Percentiles rank a stretch among this genome's conserved stretches.
These are phyloP conservation scores for Euproctis similis DNA, from an alignment of 2,888 invertebrate genomes.

Conservation along the genomic window DNA sequence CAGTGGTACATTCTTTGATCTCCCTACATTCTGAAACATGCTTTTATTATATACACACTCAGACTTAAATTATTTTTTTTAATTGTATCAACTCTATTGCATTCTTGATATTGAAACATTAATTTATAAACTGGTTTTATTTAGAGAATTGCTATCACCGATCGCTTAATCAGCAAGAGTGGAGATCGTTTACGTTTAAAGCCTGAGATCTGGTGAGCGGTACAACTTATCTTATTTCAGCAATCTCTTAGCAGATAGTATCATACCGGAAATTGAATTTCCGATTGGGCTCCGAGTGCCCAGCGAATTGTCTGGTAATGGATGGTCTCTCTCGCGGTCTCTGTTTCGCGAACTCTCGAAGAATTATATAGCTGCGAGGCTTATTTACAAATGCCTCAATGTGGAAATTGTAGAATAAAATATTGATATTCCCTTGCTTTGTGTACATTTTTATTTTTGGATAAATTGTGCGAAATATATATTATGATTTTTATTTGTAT, in stretches of 20 bases:
- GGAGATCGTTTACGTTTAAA: conserved; percentile 28
- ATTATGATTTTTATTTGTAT: too few species aligned
- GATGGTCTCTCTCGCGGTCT: conserved; percentile 43
- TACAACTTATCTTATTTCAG: conserved; percentile 46
- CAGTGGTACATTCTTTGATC: too few species aligned
- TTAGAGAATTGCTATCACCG: too few species aligned
- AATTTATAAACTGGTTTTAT: too few species aligned
- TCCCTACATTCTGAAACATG: too few species aligned
- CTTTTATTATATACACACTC: too few species aligned
- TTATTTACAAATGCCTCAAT: conserved; percentile 26
- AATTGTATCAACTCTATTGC: too few species aligned
- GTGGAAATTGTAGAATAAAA: conserved; percentile 38
- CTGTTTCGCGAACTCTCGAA: conserved; percentile 38
- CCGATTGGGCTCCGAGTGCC: conserved; percentile 56
- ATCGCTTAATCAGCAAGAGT: conserved; percentile 22
- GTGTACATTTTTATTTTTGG: conserved; percentile 19
- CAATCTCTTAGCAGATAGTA: conserved; percentile 65
- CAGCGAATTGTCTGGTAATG: conserved; percentile 40
- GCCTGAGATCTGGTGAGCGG: conserved; percentile 28
- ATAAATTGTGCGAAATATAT: conserved; percentile 24
- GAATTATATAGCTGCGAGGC: conserved; percentile 39
- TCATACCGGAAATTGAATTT: conserved; percentile 71
- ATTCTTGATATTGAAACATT: too few species aligned
- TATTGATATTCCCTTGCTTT: conserved; percentile 33
- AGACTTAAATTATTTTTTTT: too few species aligned